Conservation (phyloP, 2,888 invertebrate species). For the Zeuzera pyrina region DNA sequence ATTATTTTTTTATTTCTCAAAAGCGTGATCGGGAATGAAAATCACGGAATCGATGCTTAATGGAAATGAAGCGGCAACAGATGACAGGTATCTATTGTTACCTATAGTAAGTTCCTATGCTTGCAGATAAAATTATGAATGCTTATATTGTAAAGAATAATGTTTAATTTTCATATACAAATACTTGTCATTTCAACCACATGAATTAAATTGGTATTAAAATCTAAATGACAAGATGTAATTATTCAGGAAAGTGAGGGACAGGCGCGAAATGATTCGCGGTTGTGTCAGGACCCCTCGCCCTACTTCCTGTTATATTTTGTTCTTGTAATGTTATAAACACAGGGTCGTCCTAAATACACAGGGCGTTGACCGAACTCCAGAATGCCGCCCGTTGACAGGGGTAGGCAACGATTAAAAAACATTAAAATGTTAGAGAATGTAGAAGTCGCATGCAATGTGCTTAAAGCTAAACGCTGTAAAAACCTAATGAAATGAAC, state of each 20-base stretch:
- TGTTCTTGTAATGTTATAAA: slow-evolving; percentile 42
- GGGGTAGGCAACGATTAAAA: slow-evolving; percentile 59
- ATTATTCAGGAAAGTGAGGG: slow-evolving; percentile 24
- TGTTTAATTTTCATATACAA: too few species aligned
- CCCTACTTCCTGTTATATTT: slow-evolving; percentile 47
- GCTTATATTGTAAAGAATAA: too few species aligned
- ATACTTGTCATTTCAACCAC: slow-evolving; percentile 8
- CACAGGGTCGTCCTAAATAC: slow-evolving; percentile 56
- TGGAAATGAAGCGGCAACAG: slow-evolving; percentile 21
- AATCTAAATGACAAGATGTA: slow-evolving; percentile 25
- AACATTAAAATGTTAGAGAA: slow-evolving; percentile 59
- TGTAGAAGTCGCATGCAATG: slow-evolving; percentile 49
- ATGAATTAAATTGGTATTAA: slow-evolving; percentile 20
- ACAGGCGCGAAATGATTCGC: slow-evolving; percentile 25
- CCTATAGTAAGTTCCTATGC: too few species aligned
- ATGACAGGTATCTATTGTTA: background rate
- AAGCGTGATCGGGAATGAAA: too few species aligned
- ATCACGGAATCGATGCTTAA: slow-evolving; percentile 38
- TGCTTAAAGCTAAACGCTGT: background rate
- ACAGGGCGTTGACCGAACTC: slow-evolving; percentile 47
- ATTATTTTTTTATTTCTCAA: too few species aligned
- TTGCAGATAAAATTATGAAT: too few species aligned
- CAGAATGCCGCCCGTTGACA: slow-evolving; percentile 34
- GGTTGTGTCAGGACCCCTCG: slow-evolving; percentile 24
- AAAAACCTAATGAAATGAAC: background rate